Base-by-base conservation (phyloP, 2,797 vertebrate species). In the Odontamblyopus lacepedii region DNA sequence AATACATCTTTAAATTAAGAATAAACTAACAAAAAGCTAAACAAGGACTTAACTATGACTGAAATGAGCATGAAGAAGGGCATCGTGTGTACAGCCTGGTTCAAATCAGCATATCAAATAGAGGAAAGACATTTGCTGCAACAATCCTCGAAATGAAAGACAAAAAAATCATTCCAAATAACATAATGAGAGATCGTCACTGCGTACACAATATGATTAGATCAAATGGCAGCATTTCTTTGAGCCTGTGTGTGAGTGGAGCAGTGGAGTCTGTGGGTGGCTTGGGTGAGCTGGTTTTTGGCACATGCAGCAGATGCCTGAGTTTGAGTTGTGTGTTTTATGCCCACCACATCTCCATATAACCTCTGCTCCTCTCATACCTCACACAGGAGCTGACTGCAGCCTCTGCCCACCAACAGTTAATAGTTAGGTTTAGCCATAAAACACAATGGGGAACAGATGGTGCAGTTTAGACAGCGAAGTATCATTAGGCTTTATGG, bases 251-350 rank as follows among this genome's bases (percentile, higher is more conserved):
- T 8, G 5, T 8, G 8, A 60, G 57, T 4, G 57, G 78, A 75
- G 75, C 78, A 77, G 87, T 82, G 72, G 69, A 87, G 71, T 85
- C 65, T 78, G 78, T 88, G 80, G 83, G 86, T 82, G 73, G 87
- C 78, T 75, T 56, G 35, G 9, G 18, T 23, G 62, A 38, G 71
- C 76, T 69, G 83, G 69, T 75, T 79, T 50, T 74, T 86, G 85
- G 84, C 83, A 85, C 76, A 63, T 70, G 64, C 64, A 71, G 72
- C 62, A 56, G 68, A 75, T 68, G 78, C 74, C 44, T 70, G 70
- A 73, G 79, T 83, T 78, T 70, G 70, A 73, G 79, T 83, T 78
- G 27, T 70, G 71, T 74, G 80, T 83, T 78, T 78, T 82, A 51
- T 57, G 70, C 80, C 81, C 76, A 83, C 81, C 75, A 84, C 82